A percentile compares a stretch with the other conserved stretches of the same genome.
Evolutionary conservation across 2,113 vertebrate species (phyloP).

Genomic region (Ptychochromis oligacanthus): DNA sequence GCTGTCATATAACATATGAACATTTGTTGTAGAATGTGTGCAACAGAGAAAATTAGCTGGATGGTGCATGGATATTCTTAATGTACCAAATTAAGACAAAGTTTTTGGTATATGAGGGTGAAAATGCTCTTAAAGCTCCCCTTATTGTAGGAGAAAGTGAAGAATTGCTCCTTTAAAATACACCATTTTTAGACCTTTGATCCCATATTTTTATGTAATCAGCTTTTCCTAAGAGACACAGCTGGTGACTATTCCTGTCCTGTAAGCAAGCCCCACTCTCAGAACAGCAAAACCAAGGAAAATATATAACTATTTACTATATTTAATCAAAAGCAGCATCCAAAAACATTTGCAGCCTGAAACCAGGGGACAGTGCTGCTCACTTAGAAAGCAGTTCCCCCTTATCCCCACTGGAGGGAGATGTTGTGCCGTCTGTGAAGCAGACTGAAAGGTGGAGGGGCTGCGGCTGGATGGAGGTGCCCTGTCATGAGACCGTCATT

Average conservation of each 20-base stretch:
- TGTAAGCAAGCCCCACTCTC: background rate
- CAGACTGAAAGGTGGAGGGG: conserved; percentile 14
- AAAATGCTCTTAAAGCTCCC: background rate
- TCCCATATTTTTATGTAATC: no score
- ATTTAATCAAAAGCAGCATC: background rate
- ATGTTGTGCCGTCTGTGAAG: conserved; percentile 65
- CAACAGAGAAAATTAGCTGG: background rate
- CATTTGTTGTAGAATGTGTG: rapidly evolving
- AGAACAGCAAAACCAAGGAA: background rate
- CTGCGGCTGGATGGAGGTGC: conserved; percentile 67
- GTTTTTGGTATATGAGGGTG: background rate
- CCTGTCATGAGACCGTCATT: conserved; percentile 82
- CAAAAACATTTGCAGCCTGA: background rate
- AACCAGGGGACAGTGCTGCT: background rate
- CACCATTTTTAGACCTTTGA: no score
- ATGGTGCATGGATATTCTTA: background rate
- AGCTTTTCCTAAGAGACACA: background rate
- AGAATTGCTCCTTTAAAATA: background rate
- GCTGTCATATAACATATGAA: background rate
- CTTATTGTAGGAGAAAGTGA: background rate
- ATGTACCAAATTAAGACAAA: background rate
- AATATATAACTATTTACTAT: background rate
- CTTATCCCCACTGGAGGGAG: conserved; percentile 73
- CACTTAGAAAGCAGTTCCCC: background rate
- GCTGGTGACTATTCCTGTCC: background rate